Base-by-base conservation (phyloP, 2,888 invertebrate genomes). In the Prionchulus punctatus region DNA sequence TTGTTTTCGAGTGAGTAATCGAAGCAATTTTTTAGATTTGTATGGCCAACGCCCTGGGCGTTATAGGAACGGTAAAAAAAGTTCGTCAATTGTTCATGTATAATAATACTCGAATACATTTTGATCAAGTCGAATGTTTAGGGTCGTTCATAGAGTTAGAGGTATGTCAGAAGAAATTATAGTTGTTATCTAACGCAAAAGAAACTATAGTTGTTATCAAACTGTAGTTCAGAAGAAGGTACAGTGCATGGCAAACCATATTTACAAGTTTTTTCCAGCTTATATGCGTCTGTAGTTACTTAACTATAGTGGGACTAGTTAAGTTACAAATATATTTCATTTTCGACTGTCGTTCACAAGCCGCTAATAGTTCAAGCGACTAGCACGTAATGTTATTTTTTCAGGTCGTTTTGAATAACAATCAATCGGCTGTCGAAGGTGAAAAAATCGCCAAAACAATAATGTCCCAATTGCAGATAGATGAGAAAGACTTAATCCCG, bases 61-160 rank as follows among this genome's bases (percentile, higher is more conserved):
- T 79, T 0, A 73, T 78, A 58, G 89, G 87, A 1, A 73, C 78
- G 25, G 83, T 94, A 2, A 77, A 79, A 48, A 94, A 94, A 71
- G 77, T 75, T 0, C 79, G 94, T 2, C 76, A 79, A 60, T 75
- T 94, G 2, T 89, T 81, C 67, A 75, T 90, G 71, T 79, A 84
- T 1, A 85, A 79, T 0, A 84, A 86, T 68, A 89, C 89, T 0
- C 77, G 92, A 59, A 79, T 96, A 28, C 94, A 94, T 71, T 76
- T 91, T 62, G 94, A 96, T 72, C 73, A 79, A 55, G 92, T 96
- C 0, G 76, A 83, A 62, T 78, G 75, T 12, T 77, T 90, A 1
- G 90, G 89, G 1, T 70, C 81, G 66, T 89, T 82, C 69, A 80
- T 88, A 79, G 89, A 90, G 71, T 72, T 90, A 48, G 89, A 90